phyloP scores from a whole-genome alignment of 30 jellyfish, hydroid and myxozoan species.

The Turritopsis rubra region DNA sequence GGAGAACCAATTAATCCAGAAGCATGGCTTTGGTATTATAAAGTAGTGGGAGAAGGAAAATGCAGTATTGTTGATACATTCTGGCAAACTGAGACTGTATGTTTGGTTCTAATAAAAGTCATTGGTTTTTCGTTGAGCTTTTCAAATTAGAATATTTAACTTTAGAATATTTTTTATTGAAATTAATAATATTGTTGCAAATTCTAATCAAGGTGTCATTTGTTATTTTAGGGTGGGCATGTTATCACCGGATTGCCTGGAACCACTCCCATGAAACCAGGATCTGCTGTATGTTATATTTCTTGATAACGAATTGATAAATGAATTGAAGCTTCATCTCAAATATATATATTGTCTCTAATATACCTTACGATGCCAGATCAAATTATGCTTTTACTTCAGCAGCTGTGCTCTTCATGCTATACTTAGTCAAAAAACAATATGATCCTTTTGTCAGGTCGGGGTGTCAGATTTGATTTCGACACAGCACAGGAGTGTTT shows the following conservation, averaged over 20 bases:
- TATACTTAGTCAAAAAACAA: too few relatives aligned
- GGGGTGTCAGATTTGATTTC: too few relatives aligned
- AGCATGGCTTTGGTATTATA: conserved; percentile 99
- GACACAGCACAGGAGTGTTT: too few relatives aligned
- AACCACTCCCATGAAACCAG: conserved; percentile 94
- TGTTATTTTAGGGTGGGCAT: conserved; percentile 82
- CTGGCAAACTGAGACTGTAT: conserved; percentile 98
- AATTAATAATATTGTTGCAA: neutral
- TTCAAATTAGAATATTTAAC: neutral
- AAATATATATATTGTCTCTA: too few relatives aligned
- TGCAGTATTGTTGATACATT: conserved; percentile 84
- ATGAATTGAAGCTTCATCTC: too few relatives aligned
- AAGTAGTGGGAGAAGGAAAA: conserved; percentile 76
- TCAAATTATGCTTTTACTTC: too few relatives aligned
- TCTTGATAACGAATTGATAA: neutral
- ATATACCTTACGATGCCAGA: too few relatives aligned
- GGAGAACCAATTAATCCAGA: conserved; percentile 99
- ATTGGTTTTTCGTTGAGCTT: too few relatives aligned
- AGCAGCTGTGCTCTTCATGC: too few relatives aligned
- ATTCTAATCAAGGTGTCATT: neutral
- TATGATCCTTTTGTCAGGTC: too few relatives aligned
- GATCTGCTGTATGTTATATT: conserved; percentile 75
- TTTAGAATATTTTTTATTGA: neutral
- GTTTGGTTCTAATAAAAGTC: neutral
- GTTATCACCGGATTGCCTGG: conserved; percentile 98